phyloP scores from a whole-genome alignment of 2,888 invertebrate species.

The Melipona beecheii region DNA sequence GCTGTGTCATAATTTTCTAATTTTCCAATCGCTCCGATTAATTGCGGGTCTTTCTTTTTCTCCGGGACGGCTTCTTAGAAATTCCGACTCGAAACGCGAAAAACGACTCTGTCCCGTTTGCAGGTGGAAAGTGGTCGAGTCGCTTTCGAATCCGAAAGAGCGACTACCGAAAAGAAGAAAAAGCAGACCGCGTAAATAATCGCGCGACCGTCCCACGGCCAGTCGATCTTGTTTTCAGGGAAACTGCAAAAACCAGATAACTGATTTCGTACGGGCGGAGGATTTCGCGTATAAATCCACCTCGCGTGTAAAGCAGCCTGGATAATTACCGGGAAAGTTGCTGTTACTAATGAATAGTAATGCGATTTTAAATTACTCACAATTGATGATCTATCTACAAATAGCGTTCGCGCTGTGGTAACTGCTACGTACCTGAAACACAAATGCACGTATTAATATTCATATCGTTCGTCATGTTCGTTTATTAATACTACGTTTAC shows the following conservation, averaged over 20 bases:
- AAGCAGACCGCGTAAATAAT: not conserved
- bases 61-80: not conserved
- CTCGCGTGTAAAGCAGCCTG: not conserved
- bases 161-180: constrained; percentile 13
- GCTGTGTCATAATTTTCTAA: not conserved
- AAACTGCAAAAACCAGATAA: not conserved
- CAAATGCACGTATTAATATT: constrained; percentile 1
- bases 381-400: not conserved
- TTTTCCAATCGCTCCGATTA: not conserved
- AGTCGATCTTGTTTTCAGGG: not conserved
- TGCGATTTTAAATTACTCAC: constrained; percentile 29
- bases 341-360: not conserved
- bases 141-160: constrained; percentile 38
- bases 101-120: not conserved
- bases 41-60: too few relatives aligned
- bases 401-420: not conserved
- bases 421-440: constrained; percentile 39
- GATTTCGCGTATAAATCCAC: not conserved
- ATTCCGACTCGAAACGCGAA: not conserved
- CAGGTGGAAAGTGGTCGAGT: constrained; percentile 41
- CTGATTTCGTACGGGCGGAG: not conserved
- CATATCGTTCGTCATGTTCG: too few relatives aligned
- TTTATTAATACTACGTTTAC: not conserved
- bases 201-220: not conserved
- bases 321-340: not conserved